phyloP scores from a whole-genome alignment of 1,140 invertebrate genomes.

The Mamestra configurata region DNA sequence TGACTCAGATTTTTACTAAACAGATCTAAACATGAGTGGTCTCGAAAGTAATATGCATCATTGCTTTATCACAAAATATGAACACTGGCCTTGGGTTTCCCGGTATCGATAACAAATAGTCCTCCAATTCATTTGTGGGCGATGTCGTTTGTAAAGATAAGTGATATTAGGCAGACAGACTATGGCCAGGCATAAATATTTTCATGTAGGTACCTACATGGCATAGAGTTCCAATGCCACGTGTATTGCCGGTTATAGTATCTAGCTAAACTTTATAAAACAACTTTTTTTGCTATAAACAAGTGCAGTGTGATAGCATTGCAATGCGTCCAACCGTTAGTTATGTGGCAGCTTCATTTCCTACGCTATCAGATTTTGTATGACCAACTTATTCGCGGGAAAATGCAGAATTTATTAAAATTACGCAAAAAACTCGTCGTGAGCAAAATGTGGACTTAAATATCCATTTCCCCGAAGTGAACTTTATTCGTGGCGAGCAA shows the following conservation, averaged over 20 bases:
- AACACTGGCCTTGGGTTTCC: too few relatives aligned
- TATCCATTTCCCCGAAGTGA: constrained; percentile 16
- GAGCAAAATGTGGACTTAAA: neutral
- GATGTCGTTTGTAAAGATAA: too few relatives aligned
- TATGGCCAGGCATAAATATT: too few relatives aligned
- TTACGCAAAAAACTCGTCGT: neutral
- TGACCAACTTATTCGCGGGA: neutral
- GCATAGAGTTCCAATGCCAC: neutral
- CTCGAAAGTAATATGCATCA: too few relatives aligned
- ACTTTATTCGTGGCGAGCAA: constrained; percentile 15
- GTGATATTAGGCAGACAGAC: too few relatives aligned
- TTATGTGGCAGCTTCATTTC: neutral
- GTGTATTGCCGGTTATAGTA: neutral
- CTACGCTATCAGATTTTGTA: neutral
- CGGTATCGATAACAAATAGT: too few relatives aligned
- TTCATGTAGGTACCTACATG: too few relatives aligned
- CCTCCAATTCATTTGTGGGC: too few relatives aligned
- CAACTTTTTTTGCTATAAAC: neutral
- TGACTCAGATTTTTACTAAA: too few relatives aligned
- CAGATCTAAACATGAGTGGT: too few relatives aligned
- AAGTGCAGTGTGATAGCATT: neutral
- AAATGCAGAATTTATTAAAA: constrained; percentile 14
- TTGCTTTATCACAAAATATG: too few relatives aligned
- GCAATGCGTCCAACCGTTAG: neutral
- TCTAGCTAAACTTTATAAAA: neutral